Conservation (phyloP, 2,113 vertebrate species). For the Nesospiza acunhae region DNA sequence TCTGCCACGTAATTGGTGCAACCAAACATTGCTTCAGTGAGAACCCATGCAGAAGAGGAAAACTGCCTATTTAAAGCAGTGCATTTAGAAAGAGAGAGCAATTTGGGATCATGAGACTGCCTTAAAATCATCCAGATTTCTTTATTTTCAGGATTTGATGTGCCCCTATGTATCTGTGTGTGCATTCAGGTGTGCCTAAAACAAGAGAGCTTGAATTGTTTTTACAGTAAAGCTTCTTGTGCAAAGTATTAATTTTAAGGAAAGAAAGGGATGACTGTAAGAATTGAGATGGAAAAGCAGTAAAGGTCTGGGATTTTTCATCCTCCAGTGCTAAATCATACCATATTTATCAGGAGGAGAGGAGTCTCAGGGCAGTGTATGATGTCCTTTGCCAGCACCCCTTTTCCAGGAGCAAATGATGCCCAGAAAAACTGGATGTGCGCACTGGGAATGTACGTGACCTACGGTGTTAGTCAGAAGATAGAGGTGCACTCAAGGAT, state of each 20-base stretch:
- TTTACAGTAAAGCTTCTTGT: neutral
- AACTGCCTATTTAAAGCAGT: neutral
- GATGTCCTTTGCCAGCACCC: neutral
- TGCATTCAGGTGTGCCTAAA: neutral
- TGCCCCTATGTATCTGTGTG: fast-evolving
- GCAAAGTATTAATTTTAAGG: neutral
- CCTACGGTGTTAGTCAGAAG: neutral
- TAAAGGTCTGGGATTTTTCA: neutral
- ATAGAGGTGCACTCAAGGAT: neutral
- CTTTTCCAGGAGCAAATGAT: neutral
- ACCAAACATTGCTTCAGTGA: neutral
- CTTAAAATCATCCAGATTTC: neutral
- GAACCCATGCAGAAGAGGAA: neutral
- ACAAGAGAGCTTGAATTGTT: neutral
- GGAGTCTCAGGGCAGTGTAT: neutral
- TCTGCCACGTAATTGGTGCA: neutral
- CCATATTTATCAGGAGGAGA: neutral
- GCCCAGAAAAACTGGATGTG: neutral
- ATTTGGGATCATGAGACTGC: neutral
- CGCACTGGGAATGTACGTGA: neutral
- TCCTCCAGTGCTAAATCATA: neutral
- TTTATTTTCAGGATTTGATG: neutral
- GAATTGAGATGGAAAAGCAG: neutral
- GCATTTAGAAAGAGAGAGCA: neutral
- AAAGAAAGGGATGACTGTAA: fast-evolving